phyloP scores from a whole-genome alignment of 2,888 invertebrate genomes.

The Sicus ferrugineus region DNA sequence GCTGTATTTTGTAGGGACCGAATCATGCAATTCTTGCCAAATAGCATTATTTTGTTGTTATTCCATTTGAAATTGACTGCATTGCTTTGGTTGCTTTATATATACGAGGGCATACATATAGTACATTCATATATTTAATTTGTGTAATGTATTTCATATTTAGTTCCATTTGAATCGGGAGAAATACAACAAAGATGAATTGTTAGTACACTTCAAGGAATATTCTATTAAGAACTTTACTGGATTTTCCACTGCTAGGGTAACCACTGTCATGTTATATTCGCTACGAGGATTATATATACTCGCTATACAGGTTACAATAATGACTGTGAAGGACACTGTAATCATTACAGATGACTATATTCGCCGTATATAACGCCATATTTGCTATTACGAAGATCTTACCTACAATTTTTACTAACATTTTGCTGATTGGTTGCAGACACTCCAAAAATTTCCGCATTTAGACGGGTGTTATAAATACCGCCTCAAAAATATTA shows the following conservation, averaged over 20 bases:
- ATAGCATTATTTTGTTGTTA: background rate
- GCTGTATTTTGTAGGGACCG: background rate
- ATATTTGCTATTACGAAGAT: too few relatives aligned
- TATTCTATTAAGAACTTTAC: too few relatives aligned
- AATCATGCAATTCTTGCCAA: background rate
- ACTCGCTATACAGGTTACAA: too few relatives aligned
- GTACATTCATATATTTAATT: slow-evolving; percentile 17
- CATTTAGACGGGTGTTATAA: background rate
- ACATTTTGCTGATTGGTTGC: background rate
- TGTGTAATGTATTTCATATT: slow-evolving; percentile 24
- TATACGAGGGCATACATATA: background rate
- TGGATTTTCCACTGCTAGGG: too few relatives aligned
- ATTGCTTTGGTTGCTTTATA: slow-evolving; percentile 18
- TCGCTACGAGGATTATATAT: too few relatives aligned
- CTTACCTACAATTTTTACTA: background rate
- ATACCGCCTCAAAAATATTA: background rate
- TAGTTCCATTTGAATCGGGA: background rate
- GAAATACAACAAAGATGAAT: too few relatives aligned
- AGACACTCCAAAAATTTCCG: background rate
- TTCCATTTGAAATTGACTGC: slow-evolving; percentile 19
- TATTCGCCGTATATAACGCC: too few relatives aligned
- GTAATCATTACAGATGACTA: too few relatives aligned
- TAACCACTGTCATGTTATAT: too few relatives aligned
- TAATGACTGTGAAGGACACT: too few relatives aligned
- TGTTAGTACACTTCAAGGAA: too few relatives aligned